Conservation (phyloP, 2,113 vertebrate species). For the Otolemur garnettii region DNA sequence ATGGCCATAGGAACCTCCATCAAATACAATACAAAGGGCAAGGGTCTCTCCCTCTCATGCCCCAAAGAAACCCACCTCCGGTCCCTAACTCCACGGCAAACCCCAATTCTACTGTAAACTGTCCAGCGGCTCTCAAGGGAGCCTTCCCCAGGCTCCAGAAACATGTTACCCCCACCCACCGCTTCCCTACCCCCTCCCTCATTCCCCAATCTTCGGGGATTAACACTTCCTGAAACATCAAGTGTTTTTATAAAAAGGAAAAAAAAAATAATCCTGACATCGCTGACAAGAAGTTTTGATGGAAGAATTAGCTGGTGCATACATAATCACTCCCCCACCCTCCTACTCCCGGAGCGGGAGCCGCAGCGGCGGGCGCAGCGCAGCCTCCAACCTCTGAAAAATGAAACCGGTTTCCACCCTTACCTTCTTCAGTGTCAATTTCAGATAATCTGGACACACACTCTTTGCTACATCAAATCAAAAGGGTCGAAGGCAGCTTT, state of each 20-base stretch:
- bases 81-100: slow-evolving; percentile 33
- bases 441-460: slow-evolving; percentile 86
- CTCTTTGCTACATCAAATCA: slow-evolving; percentile 87
- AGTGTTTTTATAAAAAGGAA: slow-evolving; percentile 83
- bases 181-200: slow-evolving; percentile 48
- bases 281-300: slow-evolving; percentile 83
- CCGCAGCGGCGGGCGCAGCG: slow-evolving; percentile 70
- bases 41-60: not conserved
- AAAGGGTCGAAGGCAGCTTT: slow-evolving; percentile 85
- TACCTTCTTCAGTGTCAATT: slow-evolving; percentile 91
- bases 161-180: slow-evolving; percentile 70
- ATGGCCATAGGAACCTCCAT: not conserved
- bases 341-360: slow-evolving; percentile 82
- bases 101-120: slow-evolving; percentile 29
- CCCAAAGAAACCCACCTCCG: slow-evolving; percentile 49
- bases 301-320: slow-evolving; percentile 81
- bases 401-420: slow-evolving; percentile 88
- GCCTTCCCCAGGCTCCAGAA: slow-evolving; percentile 68
- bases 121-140: slow-evolving; percentile 50
- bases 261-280: slow-evolving; percentile 82
- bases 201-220: slow-evolving; percentile 76
- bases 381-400: slow-evolving; percentile 86
- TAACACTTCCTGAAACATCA: slow-evolving; percentile 83
- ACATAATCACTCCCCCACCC: slow-evolving; percentile 82
- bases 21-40: not conserved